These are phyloP conservation scores for Chrysogorgia sp. DNA, from an alignment of 92 coral and sea anemone species.

Conservation along the genomic window DNA sequence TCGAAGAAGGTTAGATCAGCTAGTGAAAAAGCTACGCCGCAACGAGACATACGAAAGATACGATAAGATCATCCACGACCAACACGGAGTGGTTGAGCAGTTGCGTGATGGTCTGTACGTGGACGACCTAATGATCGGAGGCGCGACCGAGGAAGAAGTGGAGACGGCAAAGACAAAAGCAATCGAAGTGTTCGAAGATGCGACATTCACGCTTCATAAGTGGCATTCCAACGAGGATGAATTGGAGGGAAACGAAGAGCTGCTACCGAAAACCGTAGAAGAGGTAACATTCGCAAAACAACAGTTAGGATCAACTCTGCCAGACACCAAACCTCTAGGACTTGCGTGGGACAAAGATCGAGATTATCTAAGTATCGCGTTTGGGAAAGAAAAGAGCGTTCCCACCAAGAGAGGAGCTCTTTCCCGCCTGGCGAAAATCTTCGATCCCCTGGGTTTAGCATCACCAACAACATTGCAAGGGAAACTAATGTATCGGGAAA, in stretches of 20 bases:
- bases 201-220: neutral
- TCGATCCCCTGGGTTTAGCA: conserved; percentile 22
- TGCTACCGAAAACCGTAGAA: neutral
- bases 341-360: neutral
- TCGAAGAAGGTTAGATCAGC: neutral
- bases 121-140: neutral
- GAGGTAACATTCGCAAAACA: neutral
- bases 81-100: neutral
- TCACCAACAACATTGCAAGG: conserved; percentile 14
- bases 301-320: neutral
- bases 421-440: neutral
- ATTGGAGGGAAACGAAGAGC: too few relatives aligned
- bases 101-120: too few relatives aligned
- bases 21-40: neutral
- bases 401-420: neutral
- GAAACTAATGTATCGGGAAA: neutral
- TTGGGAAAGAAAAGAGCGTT: too few relatives aligned
- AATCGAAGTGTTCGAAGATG: neutral
- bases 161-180: neutral
- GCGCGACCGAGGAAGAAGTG: neutral
- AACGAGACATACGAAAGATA: conserved; percentile 1
- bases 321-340: neutral
- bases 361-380: neutral
- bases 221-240: too few relatives aligned
- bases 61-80: neutral